These are phyloP conservation scores for Sinhomidia bicolor DNA, from an alignment of 2,888 invertebrate species.

Conservation along the genomic window DNA sequence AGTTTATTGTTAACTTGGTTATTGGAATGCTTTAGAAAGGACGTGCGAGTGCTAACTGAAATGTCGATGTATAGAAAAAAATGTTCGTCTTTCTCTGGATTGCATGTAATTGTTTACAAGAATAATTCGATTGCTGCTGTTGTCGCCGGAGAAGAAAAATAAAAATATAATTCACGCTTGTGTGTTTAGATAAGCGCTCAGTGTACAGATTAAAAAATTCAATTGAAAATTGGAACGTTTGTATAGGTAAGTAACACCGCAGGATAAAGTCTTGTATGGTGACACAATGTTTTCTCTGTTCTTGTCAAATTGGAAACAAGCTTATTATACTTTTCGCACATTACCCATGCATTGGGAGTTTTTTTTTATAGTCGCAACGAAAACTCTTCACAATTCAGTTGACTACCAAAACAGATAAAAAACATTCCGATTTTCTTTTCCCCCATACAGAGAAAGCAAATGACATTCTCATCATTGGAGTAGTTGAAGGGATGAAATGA, in stretches of 20 bases:
- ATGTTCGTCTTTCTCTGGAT: background rate
- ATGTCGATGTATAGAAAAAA: conserved; percentile 13
- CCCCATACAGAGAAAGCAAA: background rate
- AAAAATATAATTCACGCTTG: background rate
- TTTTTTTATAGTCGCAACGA: background rate
- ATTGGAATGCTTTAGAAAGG: background rate
- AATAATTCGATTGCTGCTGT: background rate
- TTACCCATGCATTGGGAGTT: conserved; percentile 40
- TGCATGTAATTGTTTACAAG: background rate
- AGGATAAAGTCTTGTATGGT: background rate
- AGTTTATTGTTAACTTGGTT: conserved; percentile 9
- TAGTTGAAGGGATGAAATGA: conserved; percentile 35
- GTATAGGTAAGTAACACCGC: background rate
- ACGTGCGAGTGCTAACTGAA: conserved; percentile 4
- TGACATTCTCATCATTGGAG: background rate
- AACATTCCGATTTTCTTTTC: conserved; percentile 34
- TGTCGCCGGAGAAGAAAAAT: background rate
- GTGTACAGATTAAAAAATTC: background rate
- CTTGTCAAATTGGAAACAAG: background rate
- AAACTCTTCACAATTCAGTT: background rate
- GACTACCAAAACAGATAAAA: conserved; percentile 16
- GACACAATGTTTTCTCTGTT: background rate
- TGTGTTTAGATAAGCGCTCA: conserved; percentile 6
- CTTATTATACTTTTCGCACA: conserved; percentile 41
- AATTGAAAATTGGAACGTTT: conserved; percentile 39